Base-by-base conservation (phyloP, 2,113 vertebrate species). In the Thunnus thynnus region DNA sequence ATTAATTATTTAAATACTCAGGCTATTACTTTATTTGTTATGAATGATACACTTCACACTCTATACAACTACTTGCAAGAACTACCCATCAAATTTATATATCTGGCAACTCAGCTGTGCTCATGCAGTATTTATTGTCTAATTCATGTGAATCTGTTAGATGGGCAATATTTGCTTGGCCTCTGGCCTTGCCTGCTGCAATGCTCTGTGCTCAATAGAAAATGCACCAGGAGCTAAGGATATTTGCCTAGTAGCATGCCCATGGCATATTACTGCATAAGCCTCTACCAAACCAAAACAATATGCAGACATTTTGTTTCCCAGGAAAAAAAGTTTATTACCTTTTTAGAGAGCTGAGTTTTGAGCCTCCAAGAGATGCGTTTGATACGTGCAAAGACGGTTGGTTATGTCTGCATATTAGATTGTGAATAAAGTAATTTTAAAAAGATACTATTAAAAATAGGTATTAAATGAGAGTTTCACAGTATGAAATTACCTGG, bases 121-220 rank as follows among this genome's bases (percentile, higher is more conserved):
- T 93, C 86, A 89, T 86, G 65, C 86, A 90, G 76, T 87, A 89
- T 91, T 82, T 86, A 93, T 86, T 92, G 68, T 82, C 87, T 89
- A 90, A 93, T 91, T 91, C 83, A 91, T 86, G 82, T 80, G 88
- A 91, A 91, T 90, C 86, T 92, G 78, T 90, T 85, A 84, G 84
- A 85, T 87, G 79, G 73, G 75, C 85, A 84, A 75, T 88, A 89
- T 92, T 93, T 93, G 91, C 79, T 87, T 90, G 84, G 85, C 92
- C 92, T 92, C 90, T 91, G 86, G 88, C 90, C 87, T 88, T 73
- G 83, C 80, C 86, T 76, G 68, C 73, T 83, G 77, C 77, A 84
- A 52, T 81, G 48, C 80, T 79, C 84, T 64, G 64, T 84, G 58
- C 90, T 92, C 74, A 86, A 61, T 80, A 80, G 83, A 72, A 87